Evolutionary conservation across 2,888 invertebrate genomes (phyloP).

Genomic region (Stenodema calcarata): DNA sequence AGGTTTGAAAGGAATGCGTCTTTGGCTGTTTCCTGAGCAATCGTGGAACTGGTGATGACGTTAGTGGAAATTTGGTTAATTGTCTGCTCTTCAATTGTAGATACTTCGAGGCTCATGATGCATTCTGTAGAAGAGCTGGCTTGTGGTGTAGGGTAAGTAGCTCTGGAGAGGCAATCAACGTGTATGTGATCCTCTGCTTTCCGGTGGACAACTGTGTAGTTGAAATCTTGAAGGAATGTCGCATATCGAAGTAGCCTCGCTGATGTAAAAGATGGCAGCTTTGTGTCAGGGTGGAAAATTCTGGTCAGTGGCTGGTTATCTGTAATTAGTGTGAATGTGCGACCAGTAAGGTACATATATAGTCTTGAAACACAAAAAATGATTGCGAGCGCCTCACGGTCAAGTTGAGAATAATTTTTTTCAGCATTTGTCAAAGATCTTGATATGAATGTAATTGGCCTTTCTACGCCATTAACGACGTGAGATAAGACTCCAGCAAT

Average conservation of each 20-base stretch:
- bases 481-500: conserved; percentile 34
- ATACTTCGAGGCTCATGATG: not conserved
- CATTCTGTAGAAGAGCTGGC: not conserved
- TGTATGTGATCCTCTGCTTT: not conserved
- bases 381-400: conserved; percentile 53
- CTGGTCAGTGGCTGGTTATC: conserved; percentile 29
- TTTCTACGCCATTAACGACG: conserved; percentile 41
- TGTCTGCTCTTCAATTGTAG: not conserved
- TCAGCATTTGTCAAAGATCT: conserved; percentile 40
- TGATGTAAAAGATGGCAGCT: conserved; percentile 1
- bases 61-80: conserved; percentile 11
- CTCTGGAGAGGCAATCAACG: not conserved
- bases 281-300: conserved; percentile 25
- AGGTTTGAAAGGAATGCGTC: not conserved
- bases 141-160: not conserved
- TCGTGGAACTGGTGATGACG: not conserved
- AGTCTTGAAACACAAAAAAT: conserved; percentile 45
- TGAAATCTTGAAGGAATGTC: conserved; percentile 4
- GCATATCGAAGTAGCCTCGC: conserved; percentile 21
- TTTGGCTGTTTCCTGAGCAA: not conserved
- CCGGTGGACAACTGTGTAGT: not conserved
- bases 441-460: conserved; percentile 47
- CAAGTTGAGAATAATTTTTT: conserved; percentile 50
- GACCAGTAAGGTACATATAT: conserved; percentile 37
- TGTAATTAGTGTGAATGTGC: conserved; percentile 27